Evolutionary conservation across 1,140 invertebrate genomes (phyloP), one percentile per base, ranked within the genome.

Genomic region (Amphibalanus amphitrite): DNA sequence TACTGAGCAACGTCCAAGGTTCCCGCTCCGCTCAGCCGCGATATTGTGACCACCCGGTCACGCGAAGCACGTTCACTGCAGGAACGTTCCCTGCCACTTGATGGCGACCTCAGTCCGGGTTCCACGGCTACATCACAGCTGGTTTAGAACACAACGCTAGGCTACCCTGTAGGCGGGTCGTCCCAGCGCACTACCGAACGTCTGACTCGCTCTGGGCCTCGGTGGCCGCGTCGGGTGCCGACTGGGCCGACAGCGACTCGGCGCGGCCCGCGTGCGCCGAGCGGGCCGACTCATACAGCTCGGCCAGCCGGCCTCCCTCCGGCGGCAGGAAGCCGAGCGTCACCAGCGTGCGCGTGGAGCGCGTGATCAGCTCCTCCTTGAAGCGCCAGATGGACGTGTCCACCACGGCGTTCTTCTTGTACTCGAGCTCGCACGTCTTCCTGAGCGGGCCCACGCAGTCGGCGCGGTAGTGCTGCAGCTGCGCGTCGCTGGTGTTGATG

Each of bases 361-460:
- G 28, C 65, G 25, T 23, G 0, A 28, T 67, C 28, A 76, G 47
- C 29, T 70, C 17, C 29, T 70, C 70, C 25, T 70, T 70, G 70
- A 38, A 70, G 17, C 65, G 47, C 70, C 70, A 70, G 23, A 67
- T 67, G 47, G 29, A 29, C 20, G 70, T 59, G 25, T 70, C 70
- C 15, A 38, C 30, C 20, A 70, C 30, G 28, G 33, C 28, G 30
- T 70, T 70, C 13, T 23, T 23, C 25, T 70, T 70, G 70, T 70
- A 70, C 28, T 93, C 88, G 28, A 87, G 85, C 69, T 81, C 78
- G 81, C 93, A 96, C 30, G 85, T 83, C 79, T 94, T 93, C 80
- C 91, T 91, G 73, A 95, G 80, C 23, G 90, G 91, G 72, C 88
- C 91, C 20, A 95, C 92, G 80, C 94, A 97, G 77, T 94, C 91